These are phyloP conservation scores for Hystrix brachyura DNA, from an alignment of 2,113 vertebrate species.

Conservation along the genomic window DNA sequence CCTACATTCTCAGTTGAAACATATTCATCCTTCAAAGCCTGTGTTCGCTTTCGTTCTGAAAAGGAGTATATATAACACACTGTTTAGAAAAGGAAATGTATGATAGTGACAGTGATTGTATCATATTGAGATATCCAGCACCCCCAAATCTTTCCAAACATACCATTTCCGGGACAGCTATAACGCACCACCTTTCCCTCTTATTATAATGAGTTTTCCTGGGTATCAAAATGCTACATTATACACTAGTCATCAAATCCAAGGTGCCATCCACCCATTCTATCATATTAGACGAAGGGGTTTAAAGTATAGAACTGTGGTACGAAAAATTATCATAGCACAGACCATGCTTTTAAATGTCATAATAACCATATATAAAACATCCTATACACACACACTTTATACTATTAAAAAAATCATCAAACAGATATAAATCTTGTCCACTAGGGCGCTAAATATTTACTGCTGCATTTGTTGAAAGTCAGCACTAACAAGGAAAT, in stretches of 20 bases:
- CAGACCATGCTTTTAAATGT: neutral
- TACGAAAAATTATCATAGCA: neutral
- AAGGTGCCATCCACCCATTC: neutral
- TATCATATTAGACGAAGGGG: slow-evolving; percentile 10
- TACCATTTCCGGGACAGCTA: neutral
- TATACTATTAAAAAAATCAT: slow-evolving; percentile 5
- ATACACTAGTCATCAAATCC: neutral
- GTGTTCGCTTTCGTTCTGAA: slow-evolving; percentile 45
- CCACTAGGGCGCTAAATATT: neutral
- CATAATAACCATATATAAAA: neutral
- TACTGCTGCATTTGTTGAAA: neutral
- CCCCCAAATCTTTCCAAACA: neutral
- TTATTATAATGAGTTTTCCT: neutral
- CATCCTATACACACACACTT: neutral
- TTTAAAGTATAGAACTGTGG: neutral
- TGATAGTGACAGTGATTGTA: neutral
- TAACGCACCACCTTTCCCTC: neutral
- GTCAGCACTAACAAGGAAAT: neutral
- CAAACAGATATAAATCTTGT: neutral
- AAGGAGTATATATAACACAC: slow-evolving; percentile 1
- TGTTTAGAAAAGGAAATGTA: neutral
- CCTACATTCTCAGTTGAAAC: neutral
- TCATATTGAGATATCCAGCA: neutral
- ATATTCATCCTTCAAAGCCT: neutral
- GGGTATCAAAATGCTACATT: neutral